Conservation (phyloP, 2,888 invertebrate species). For the Tenthredo mesomela region DNA sequence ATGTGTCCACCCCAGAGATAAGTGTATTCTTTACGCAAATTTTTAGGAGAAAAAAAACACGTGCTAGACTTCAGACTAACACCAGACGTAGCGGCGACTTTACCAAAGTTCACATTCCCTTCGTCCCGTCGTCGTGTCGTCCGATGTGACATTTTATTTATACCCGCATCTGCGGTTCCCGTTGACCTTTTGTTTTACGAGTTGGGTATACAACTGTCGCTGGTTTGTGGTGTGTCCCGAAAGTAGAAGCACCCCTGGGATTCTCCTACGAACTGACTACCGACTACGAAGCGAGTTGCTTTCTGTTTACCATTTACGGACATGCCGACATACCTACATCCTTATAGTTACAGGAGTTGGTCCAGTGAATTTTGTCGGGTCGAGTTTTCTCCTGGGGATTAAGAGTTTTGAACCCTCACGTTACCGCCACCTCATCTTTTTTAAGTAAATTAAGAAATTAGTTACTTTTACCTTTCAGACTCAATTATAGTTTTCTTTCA, state of each 20-base stretch:
- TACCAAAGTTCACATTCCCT: conserved; percentile 42
- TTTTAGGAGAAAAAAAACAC: background rate
- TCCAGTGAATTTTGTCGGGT: conserved; percentile 39
- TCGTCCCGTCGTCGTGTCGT: conserved; percentile 44
- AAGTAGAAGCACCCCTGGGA: conserved; percentile 49
- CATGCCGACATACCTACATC: conserved; percentile 32
- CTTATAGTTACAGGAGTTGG: conserved; percentile 28
- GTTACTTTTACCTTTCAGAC: background rate
- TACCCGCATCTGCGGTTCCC: conserved; percentile 44
- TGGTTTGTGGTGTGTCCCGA: conserved; percentile 47
- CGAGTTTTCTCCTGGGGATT: conserved; percentile 19
- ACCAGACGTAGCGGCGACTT: conserved; percentile 39
- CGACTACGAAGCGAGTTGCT: conserved; percentile 45
- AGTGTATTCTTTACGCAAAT: background rate
- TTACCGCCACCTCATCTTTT: background rate
- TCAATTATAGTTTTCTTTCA: background rate
- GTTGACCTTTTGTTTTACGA: conserved; percentile 50
- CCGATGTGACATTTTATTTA: conserved; percentile 48
- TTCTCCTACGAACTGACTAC: conserved; percentile 47
- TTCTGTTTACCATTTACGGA: conserved; percentile 49
- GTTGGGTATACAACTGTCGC: conserved; percentile 48
- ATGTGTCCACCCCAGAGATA: background rate
- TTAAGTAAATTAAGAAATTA: background rate
- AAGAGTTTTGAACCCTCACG: background rate
- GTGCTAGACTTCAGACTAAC: conserved; percentile 17